A percentile compares a stretch with the other conserved stretches of the same genome.
These are phyloP conservation scores for Marcusenius ussheri DNA, from an alignment of 2,113 vertebrate genomes.

Conservation along the genomic window DNA sequence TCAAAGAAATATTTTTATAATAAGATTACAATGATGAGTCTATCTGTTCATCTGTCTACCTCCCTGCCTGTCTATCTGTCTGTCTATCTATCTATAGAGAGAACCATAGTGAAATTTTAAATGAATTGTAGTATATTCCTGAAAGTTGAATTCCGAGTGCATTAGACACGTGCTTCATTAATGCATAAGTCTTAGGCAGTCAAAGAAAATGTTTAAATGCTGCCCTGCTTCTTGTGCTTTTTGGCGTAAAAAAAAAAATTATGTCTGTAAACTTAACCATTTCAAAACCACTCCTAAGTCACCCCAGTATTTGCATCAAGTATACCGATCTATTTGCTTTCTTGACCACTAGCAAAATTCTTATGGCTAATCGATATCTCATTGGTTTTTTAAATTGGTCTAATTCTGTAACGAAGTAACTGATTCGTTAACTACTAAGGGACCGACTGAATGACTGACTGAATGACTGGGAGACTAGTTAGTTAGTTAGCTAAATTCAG, in stretches of 20 bases:
- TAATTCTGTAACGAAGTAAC: background rate
- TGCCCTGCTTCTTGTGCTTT: background rate
- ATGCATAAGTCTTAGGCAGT: background rate
- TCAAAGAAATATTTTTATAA: background rate
- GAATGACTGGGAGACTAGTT: background rate
- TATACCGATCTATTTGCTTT: background rate
- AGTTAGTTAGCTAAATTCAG: background rate
- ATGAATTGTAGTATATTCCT: background rate
- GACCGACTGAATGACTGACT: background rate
- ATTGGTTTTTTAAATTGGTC: background rate
- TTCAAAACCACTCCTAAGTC: background rate
- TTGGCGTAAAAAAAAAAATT: background rate
- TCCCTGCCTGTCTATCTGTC: background rate
- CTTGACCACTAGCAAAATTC: background rate
- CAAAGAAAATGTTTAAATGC: background rate
- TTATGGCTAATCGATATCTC: background rate
- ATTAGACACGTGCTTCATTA: background rate
- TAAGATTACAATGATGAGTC: background rate
- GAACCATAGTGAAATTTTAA: background rate
- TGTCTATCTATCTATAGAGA: background rate
- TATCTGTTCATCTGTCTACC: background rate
- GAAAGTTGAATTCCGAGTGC: background rate
- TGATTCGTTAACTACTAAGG: no score
- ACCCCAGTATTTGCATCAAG: background rate
- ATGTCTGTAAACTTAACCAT: background rate